A percentile compares a stretch with the other conserved stretches of the same genome.
Evolutionary conservation across 2,888 invertebrate species (phyloP).

Genomic region (Drosophila suboccidentalis): DNA sequence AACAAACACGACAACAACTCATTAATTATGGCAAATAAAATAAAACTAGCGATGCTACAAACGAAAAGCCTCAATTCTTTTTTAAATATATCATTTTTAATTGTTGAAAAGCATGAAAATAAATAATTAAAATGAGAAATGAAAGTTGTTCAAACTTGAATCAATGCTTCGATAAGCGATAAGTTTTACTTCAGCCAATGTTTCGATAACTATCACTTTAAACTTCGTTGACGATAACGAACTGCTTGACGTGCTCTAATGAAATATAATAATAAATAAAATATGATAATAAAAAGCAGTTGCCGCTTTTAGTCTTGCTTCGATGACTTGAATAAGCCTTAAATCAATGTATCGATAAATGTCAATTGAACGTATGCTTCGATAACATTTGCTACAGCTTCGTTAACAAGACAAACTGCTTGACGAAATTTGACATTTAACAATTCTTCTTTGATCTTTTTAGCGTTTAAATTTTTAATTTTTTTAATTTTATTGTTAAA

Average conservation of each 20-base stretch:
- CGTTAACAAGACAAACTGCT: no score
- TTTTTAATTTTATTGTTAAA: no score
- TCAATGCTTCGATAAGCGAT: not conserved
- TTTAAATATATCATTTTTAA: slow-evolving; percentile 3
- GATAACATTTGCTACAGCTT: not conserved
- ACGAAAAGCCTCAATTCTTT: not conserved
- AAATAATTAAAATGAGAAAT: not conserved
- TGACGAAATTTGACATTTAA: no score
- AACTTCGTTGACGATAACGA: no score
- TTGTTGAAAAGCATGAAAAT: not conserved
- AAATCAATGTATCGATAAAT: not conserved
- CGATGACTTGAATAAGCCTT: not conserved
- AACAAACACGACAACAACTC: slow-evolving; percentile 58
- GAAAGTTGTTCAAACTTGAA: not conserved
- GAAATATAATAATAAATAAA: no score
- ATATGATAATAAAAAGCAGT: no score
- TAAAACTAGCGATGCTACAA: slow-evolving; percentile 33
- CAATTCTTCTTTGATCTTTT: no score
- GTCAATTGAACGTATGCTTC: not conserved
- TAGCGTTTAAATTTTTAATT: no score
- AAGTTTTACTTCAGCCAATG: no score
- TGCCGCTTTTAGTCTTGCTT: no score
- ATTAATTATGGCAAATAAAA: slow-evolving; percentile 53
- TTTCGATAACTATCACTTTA: no score
- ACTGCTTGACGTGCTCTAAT: no score